Percentiles rank a stretch among this genome's conserved stretches.
Evolutionary conservation across 2,113 vertebrate species (phyloP).

Genomic region (Fregetta grallaria): DNA sequence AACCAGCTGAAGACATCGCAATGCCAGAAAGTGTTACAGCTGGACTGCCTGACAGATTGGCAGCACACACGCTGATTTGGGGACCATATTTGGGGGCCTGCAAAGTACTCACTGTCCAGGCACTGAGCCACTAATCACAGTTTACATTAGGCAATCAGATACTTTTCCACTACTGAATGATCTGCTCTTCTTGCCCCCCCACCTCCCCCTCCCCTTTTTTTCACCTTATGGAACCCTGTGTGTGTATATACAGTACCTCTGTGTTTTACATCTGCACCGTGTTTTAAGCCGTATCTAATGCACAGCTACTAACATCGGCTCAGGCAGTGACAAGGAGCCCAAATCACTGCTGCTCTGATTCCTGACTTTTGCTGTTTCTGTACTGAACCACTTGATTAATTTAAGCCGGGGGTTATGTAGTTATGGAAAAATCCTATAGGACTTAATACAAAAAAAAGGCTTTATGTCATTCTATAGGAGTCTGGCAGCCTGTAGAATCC

Average conservation of each 20-base stretch:
- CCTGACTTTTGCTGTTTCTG: not conserved
- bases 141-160: constrained; percentile 46
- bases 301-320: not conserved
- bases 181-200: not conserved
- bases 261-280: not conserved
- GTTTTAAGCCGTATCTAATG: not conserved
- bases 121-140: constrained; percentile 33
- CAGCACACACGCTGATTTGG: not conserved
- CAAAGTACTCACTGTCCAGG: constrained; percentile 17
- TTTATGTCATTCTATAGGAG: not conserved
- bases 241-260: not conserved
- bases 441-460: not conserved
- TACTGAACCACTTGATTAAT: not conserved
- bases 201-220: not conserved
- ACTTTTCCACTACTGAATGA: constrained; percentile 21
- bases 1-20: constrained; percentile 56
- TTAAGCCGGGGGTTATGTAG: not conserved
- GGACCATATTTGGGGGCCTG: not conserved
- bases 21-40: constrained; percentile 54
- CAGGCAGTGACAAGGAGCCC: not conserved
- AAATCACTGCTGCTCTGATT: not conserved
- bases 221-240: constrained; percentile 24
- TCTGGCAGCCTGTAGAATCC: not conserved
- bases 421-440: not conserved
- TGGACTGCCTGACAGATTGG: constrained; percentile 39